Evolutionary conservation across 2,888 invertebrate species (phyloP).

Genomic region (Boloria euphrosyne): DNA sequence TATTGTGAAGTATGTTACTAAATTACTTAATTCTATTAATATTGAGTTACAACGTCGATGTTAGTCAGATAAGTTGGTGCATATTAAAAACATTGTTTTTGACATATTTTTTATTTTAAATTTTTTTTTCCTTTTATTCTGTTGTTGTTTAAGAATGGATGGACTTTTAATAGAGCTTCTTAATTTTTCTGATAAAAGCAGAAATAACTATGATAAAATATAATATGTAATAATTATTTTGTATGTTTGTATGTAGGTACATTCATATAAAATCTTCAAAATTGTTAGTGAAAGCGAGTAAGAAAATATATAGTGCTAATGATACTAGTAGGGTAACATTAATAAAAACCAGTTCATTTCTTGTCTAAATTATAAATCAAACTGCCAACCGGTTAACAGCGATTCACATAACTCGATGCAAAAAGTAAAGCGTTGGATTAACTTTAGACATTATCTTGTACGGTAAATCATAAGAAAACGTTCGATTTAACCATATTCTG

Average conservation of each 20-base stretch:
- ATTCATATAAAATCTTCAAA: too few species aligned
- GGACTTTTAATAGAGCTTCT: too few species aligned
- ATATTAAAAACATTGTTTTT: neutral
- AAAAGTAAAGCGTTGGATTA: conserved; percentile 64
- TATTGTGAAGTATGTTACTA: conserved; percentile 12
- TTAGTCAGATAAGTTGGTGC: neutral
- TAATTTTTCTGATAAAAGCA: too few species aligned
- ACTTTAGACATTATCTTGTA: conserved; percentile 57
- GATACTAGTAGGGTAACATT: conserved; percentile 13
- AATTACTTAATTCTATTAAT: neutral
- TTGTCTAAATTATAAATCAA: conserved; percentile 27
- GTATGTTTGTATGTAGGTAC: too few species aligned
- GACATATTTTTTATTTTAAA: too few species aligned
- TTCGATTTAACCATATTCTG: conserved; percentile 33
- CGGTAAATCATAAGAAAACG: conserved; percentile 65
- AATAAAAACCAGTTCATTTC: conserved; percentile 23
- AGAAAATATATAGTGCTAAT: too few species aligned
- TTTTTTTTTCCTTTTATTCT: too few species aligned
- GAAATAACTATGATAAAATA: too few species aligned
- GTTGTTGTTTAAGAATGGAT: too few species aligned
- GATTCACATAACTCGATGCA: conserved; percentile 52
- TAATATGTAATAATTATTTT: too few species aligned
- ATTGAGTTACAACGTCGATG: neutral
- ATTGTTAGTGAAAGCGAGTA: too few species aligned
- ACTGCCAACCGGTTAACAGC: conserved; percentile 57